Conservation (phyloP, 2,113 vertebrate species). For the Chaetodon trifascialis region DNA sequence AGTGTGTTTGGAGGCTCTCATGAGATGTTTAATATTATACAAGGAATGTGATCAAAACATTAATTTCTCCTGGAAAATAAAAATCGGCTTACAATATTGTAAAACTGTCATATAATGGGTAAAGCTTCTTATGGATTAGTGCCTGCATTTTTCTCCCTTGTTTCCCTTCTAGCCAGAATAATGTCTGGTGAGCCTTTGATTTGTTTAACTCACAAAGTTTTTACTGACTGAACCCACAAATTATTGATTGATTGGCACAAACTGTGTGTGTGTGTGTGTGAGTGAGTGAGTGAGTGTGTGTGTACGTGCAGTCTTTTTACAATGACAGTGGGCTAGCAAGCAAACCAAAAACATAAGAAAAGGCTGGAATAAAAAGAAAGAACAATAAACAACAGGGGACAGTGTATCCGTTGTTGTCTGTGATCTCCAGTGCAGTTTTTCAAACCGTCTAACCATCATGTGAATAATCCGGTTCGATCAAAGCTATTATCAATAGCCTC, state of each 20-base stretch:
- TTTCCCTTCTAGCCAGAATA: neutral
- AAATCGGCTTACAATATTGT: neutral
- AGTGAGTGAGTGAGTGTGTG: neutral
- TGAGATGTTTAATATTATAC: neutral
- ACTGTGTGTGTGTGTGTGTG: constrained; percentile 4
- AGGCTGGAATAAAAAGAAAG: neutral
- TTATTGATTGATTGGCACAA: constrained; percentile 19
- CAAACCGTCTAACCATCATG: constrained; percentile 29
- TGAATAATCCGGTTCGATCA: constrained; percentile 47
- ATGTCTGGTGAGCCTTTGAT: constrained; percentile 12
- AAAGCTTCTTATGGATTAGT: constrained; percentile 34
- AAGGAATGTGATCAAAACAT: constrained; percentile 4
- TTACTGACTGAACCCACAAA: constrained; percentile 12
- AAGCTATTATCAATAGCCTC: constrained; percentile 52
- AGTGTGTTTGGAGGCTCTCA: constrained; percentile 12
- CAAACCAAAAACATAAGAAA: constrained; percentile 10
- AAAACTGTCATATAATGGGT: constrained; percentile 13
- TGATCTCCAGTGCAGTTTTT: constrained; percentile 47
- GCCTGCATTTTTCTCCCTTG: neutral
- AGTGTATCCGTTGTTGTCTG: neutral
- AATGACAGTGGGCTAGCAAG: constrained; percentile 3
- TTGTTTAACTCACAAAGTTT: constrained; percentile 6
- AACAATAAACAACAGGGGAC: neutral
- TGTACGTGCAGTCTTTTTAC: neutral
- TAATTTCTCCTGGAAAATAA: constrained; percentile 5